Evolutionary conservation across 2,113 vertebrate genomes (phyloP), one percentile per base, ranked within the genome.

Genomic region (Malaclemys terrapin): DNA sequence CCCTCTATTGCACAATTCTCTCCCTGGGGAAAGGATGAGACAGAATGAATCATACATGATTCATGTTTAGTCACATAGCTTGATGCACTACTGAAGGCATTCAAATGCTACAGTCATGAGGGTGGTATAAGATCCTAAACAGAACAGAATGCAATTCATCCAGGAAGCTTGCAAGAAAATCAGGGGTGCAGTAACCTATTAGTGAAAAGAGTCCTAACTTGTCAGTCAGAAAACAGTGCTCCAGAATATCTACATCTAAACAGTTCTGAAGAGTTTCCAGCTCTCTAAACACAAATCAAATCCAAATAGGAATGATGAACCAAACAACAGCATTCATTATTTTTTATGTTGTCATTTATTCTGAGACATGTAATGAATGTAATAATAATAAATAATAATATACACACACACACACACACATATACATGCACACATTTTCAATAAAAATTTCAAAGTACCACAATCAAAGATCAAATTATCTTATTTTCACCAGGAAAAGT

Each of bases 291-390:
- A 62, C 85, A 94, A 97, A 96, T 96, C 82, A 95, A 81, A 93
- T 62, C 53, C 5, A 0, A 96, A 94, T 92, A 97, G 65, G 35
- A 91, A 95, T 96, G 88, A 96, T 88, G 84, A 95, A 80, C 56
- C 93, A 97, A 97, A 95, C 72, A 91, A 80, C 92, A 84, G 92
- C 62, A 69, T 89, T 91, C 94, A 92, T 96, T 96, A 95, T 95
- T 93, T 97, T 97, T 97, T 95, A 97, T 93, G 93, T 84, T 84
- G 88, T 89, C 86, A 35, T 94, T 93, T 93, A 87, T 93, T 92
- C 85, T 78, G 90, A 11, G 52, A 31, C 85, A 80, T 91, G 96
- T 95, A 83, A 97, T 95, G 96, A 90, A 90, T 93, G 92, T 81
- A 93, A 92, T 97, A 95, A 97, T 95, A 97, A 16, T 50, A 14